Evolutionary conservation across 2,888 invertebrate species (phyloP).

Genomic region (Sympetrum striolatum): DNA sequence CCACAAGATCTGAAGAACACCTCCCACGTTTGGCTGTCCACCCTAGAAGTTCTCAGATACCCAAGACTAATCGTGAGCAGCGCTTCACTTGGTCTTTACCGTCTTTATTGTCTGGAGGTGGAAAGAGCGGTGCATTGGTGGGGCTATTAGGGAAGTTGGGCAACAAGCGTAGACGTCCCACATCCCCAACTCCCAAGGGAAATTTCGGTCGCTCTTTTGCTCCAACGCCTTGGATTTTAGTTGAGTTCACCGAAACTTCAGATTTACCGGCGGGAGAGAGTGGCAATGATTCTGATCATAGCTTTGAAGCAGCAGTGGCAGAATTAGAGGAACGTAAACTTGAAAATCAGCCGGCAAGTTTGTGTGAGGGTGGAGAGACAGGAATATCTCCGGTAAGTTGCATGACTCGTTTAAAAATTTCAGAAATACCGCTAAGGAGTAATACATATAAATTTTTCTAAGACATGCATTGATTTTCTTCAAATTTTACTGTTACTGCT

Average conservation of each 20-base stretch:
- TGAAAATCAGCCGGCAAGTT: neutral
- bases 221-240: constrained; percentile 7
- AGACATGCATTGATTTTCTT: too few species aligned
- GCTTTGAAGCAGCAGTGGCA: constrained; percentile 4
- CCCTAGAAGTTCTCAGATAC: neutral
- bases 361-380: neutral
- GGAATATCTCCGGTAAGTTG: neutral
- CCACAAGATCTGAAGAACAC: constrained; percentile 18
- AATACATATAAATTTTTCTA: too few species aligned
- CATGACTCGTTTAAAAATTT: too few species aligned
- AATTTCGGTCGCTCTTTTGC: neutral
- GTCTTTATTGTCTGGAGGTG: neutral
- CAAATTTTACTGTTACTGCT: too few species aligned
- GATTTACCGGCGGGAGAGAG: neutral
- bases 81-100: constrained; percentile 2
- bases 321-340: constrained; percentile 6
- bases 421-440: too few species aligned
- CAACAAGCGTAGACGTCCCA: neutral
- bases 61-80: neutral
- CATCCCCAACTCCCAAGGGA: neutral
- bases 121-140: neutral
- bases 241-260: neutral
- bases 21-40: constrained; percentile 6
- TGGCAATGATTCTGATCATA: constrained; percentile 10
- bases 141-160: constrained; percentile 7